Base-by-base conservation (phyloP, 1,140 invertebrate species). In the Sminthurides bifidus region DNA sequence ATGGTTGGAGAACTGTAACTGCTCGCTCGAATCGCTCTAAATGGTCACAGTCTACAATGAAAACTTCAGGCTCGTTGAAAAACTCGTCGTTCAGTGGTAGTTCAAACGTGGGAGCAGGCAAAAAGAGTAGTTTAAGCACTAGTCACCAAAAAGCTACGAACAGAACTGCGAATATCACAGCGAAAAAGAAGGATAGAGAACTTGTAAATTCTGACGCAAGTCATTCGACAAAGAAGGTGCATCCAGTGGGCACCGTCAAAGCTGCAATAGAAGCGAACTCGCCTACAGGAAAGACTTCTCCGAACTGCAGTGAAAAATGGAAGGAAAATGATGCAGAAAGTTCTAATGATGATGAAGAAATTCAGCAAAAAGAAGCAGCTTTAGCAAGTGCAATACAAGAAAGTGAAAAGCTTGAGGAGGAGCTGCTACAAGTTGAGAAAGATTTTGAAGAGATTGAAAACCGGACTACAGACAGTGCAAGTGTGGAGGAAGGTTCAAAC, bases 321-420 rank as follows among this genome's bases (percentile, higher is more conserved):
- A 45, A 48, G 26, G 53, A 54, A 46, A 24, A 30, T n/a, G 53
- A 54, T 37, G 38, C 29, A 3, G 53, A 54, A 37, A 46, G 41
- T 52, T 53, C 58, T 2, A 54, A 41, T 24, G 59, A 60, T 49
- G 74, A 77, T 30, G 75, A 76, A 57, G 73, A 76, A 35, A 68
- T 61, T 69, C 71, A 62, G 67, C 69, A 45, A 66, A 78, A 70
- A 56, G 69, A 78, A 70, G 66, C 74, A 66, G 62, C 77, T 66
- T 66, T 79, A 68, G 77, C 70, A 71, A 87, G 65, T 66, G 91
- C 54, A 78, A 82, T 58, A 81, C 52, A 86, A 48, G 85, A 88
- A 65, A 85, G 89, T 69, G 84, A 84, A 58, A 75, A 78, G 1
- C 66, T 90, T n/a, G 84, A 84, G 60, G 78, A 82, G 46, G 84